A percentile compares a stretch with the other conserved stretches of the same genome.
These are phyloP conservation scores for Tautogolabrus adspersus DNA, from an alignment of 2,113 vertebrate species.

Conservation along the genomic window DNA sequence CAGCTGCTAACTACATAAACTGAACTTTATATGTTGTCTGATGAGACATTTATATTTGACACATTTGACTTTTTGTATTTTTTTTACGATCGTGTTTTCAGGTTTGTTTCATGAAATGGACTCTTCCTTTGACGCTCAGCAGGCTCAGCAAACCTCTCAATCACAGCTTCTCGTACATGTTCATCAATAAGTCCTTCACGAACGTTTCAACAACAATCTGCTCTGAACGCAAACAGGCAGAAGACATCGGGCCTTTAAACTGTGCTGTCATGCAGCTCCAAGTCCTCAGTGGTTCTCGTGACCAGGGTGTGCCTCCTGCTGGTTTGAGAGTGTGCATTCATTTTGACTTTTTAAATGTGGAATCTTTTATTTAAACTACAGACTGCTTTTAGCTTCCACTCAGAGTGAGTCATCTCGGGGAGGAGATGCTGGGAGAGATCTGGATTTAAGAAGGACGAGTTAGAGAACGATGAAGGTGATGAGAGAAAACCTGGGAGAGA, in stretches of 20 bases:
- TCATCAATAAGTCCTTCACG: constrained; percentile 4
- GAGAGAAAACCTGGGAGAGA: constrained; percentile 16
- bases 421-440: not conserved
- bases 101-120: not conserved
- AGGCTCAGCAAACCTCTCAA: constrained; percentile 16
- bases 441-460: not conserved
- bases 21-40: too few relatives aligned
- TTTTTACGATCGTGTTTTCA: not conserved
- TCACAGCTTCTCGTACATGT: constrained; percentile 1
- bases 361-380: constrained; percentile 43
- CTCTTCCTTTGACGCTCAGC: not conserved
- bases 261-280: constrained; percentile 12
- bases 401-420: constrained; percentile 9
- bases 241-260: constrained; percentile 14
- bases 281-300: constrained; percentile 2
- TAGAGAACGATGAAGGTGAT: not conserved
- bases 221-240: not conserved
- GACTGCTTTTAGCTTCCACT: constrained; percentile 34
- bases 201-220: constrained; percentile 41
- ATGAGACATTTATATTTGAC: too few relatives aligned
- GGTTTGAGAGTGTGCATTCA: not conserved
- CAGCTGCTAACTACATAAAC: too few relatives aligned
- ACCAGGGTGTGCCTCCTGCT: not conserved
- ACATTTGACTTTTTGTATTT: too few relatives aligned
- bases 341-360: not conserved